A percentile compares a stretch with the other conserved stretches of the same genome.
phyloP scores from a whole-genome alignment of 1,140 invertebrate genomes.

The Cherax quadricarinatus region DNA sequence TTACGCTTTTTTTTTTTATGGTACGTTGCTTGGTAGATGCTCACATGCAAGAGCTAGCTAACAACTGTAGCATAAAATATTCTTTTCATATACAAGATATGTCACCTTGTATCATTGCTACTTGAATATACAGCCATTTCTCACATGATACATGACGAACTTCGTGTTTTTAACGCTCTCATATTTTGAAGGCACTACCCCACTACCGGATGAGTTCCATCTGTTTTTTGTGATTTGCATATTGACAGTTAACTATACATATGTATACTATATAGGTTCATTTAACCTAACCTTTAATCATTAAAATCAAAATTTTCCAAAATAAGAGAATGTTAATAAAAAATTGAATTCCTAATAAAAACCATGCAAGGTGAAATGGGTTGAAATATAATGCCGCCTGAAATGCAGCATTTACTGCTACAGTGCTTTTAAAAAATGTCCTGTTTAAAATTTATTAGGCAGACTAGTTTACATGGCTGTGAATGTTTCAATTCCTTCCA shows the following conservation, averaged over 20 bases:
- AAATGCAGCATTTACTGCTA: not conserved
- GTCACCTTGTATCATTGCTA: conserved; percentile 6
- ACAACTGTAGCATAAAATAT: not conserved
- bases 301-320: too few relatives aligned
- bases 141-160: too few relatives aligned
- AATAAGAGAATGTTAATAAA: too few relatives aligned
- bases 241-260: too few relatives aligned
- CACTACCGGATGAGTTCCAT: too few relatives aligned
- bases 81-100: not conserved
- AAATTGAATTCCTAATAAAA: too few relatives aligned
- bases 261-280: too few relatives aligned
- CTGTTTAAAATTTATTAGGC: not conserved
- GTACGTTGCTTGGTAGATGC: conserved; percentile 39
- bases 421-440: not conserved
- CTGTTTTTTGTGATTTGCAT: too few relatives aligned
- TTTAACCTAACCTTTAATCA: too few relatives aligned
- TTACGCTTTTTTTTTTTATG: not conserved
- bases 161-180: too few relatives aligned
- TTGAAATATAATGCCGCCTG: not conserved
- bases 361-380: too few relatives aligned
- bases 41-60: not conserved
- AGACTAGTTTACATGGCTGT: not conserved
- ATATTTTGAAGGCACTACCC: too few relatives aligned
- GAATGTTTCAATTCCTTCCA: not conserved
- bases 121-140: not conserved